Evolutionary conservation across 2,888 invertebrate genomes (phyloP), one percentile per base, ranked within the genome.

Genomic region (Spialia ferax): DNA sequence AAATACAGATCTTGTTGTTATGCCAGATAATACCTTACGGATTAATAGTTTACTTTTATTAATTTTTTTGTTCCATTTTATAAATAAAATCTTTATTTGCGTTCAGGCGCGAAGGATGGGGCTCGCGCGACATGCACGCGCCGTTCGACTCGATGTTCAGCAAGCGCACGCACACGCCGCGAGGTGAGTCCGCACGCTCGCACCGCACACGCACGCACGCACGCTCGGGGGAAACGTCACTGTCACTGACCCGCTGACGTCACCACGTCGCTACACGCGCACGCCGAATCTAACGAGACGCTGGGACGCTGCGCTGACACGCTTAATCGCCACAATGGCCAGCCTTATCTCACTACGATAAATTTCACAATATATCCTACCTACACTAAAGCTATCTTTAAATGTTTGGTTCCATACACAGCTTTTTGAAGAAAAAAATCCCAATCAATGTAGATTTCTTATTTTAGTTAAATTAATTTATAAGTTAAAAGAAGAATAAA

Each of bases 81-180:
- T 29, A 4, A 15, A 52, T n/a, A 23, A 52, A 15, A 48, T 2
- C 1, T 10, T 7, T 10, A 22, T 52, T 13, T 23, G 69, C 32
- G 38, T 13, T 48, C 85, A 93, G 94, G 77, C 93, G 94, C 77
- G 94, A 93, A 71, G 94, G 94, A 29, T 93, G 93, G 89, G 91
- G 94, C 48, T 96, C 96, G 73, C 95, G 96, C 77, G 96, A 97
- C 83, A 85, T 96, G 82, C 95, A 95, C 79, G 95, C 95, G 59
- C 96, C 97, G 81, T 96, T 96, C 89, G 96, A 96, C 80, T 96
- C 96, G 69, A 96, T 96, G 90, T 96, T 96, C 94, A 95, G 94
- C 82, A 94, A 93, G 84, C 90, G 91, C 77, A 83, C 94, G 80
- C 94, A 95, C 77, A 90, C 95, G 90, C 96, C 96, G 75, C 94